Evolutionary conservation across 1,140 invertebrate genomes (phyloP).

Genomic region (Pachyrhynchus sulphureomaculatus): DNA sequence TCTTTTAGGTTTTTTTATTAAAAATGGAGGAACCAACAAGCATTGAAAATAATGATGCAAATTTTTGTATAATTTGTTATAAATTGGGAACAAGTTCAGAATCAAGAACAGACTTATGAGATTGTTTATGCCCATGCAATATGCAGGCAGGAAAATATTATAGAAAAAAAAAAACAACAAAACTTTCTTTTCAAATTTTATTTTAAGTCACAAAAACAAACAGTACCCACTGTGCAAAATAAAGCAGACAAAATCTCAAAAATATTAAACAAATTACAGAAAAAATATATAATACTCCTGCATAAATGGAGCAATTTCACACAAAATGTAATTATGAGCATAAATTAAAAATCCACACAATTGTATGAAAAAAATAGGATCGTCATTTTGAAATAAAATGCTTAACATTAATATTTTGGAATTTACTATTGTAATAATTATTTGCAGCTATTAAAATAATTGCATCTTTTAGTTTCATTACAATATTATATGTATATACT

Average conservation of each 20-base stretch:
- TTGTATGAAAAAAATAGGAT: slow-evolving; percentile 33
- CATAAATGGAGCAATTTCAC: slow-evolving; percentile 32
- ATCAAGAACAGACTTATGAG: no score
- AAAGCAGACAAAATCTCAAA: slow-evolving; percentile 29
- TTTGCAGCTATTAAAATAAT: background rate
- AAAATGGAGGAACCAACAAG: no score
- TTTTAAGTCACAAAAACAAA: slow-evolving; percentile 28
- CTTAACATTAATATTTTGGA: slow-evolving; percentile 28
- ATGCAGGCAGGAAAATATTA: no score
- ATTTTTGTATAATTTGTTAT: no score
- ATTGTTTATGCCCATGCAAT: no score
- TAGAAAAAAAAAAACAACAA: no score
- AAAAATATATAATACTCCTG: slow-evolving; percentile 18
- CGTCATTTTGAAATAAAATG: slow-evolving; percentile 34
- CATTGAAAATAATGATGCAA: no score
- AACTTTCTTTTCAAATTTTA: background rate
- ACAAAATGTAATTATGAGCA: slow-evolving; percentile 31
- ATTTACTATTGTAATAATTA: slow-evolving; percentile 16
- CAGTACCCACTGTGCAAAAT: slow-evolving; percentile 36
- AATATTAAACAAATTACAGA: slow-evolving; percentile 1
- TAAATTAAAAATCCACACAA: slow-evolving; percentile 30
- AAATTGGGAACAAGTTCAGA: no score
- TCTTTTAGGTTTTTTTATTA: no score
- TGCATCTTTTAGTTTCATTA: background rate
- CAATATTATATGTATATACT: background rate